Base-by-base conservation (phyloP, 2,797 vertebrate genomes). In the Vipera ursinii region DNA sequence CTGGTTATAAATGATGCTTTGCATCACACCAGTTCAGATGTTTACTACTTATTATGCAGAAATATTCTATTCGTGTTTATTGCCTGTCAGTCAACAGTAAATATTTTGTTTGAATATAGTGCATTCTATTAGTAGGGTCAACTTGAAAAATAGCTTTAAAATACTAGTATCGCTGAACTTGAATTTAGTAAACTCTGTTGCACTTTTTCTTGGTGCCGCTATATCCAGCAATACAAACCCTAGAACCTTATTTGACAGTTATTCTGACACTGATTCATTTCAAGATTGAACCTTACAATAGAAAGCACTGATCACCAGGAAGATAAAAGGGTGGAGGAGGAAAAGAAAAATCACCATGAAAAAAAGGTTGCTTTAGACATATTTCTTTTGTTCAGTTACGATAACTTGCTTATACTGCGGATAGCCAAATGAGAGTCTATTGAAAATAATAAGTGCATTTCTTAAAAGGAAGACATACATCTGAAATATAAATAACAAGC, bases 21-120 rank as follows among this genome's bases (percentile, higher is more conserved):
- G 20, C 78, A 89, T 28, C 20, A 26, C 69, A 44, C 26, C 12
- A 78, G 48, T 90, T 55, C 2, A n/a, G n/a, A 90, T 48, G 55
- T 55, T 38, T 93, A 53, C 90, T 93, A 93, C 92, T 94, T 94
- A 95, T 95, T 88, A 97, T 86, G 94, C 95, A 96, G 94, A 96
- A 97, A 97, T 94, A 95, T 4, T 95, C 91, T 55, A 92, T 88
- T 55, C 60, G 73, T 86, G 51, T 44, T 93, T 90, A 91, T 26
- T 90, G 89, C 1, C 2, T n/a, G 86, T 4, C 8, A 91, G 88
- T 63, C 59, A 95, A 93, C 6, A 87, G 93, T 59, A 63, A 87
- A 20, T 86, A 92, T 15, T 53, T 89, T 91, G 55, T 51, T 55
- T 60, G 51, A 92, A 10, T 78, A 95, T 88, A 90, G 10, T 94